Conservation (phyloP, 2,888 invertebrate genomes). For the Lissonota sp. region DNA sequence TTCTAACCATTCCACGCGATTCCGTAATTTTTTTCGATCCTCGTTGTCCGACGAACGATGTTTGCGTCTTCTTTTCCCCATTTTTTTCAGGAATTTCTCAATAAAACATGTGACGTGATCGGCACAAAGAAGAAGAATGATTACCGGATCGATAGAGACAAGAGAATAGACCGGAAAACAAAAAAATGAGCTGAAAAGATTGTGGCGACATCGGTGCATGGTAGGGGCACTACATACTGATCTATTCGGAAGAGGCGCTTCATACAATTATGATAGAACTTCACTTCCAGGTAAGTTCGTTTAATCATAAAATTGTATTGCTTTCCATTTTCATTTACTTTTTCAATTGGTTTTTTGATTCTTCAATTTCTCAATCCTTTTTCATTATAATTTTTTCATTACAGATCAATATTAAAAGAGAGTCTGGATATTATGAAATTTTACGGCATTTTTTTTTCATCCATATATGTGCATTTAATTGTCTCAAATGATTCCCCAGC, state of each 20-base stretch:
- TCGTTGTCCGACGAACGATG: slow-evolving; percentile 27
- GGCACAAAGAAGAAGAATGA: slow-evolving; percentile 53
- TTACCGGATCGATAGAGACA: slow-evolving; percentile 7
- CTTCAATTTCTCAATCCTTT: neutral
- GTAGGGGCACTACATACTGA: too few relatives aligned
- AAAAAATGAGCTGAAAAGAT: neutral
- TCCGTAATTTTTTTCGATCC: slow-evolving; percentile 11
- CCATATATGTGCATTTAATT: too few relatives aligned
- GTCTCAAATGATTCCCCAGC: too few relatives aligned
- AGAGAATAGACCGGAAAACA: slow-evolving; percentile 27
- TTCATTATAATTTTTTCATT: neutral
- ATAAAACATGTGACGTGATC: slow-evolving; percentile 2
- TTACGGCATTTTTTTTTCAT: too few relatives aligned
- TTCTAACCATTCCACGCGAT: slow-evolving; percentile 35
- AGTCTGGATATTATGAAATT: too few relatives aligned
- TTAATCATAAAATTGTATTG: too few relatives aligned
- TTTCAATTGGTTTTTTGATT: neutral
- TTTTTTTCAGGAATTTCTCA: neutral
- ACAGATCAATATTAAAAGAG: too few relatives aligned
- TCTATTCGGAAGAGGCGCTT: too few relatives aligned
- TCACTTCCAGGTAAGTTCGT: too few relatives aligned
- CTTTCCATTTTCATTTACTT: slow-evolving; percentile 2
- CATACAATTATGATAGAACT: too few relatives aligned
- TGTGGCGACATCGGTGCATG: too few relatives aligned
- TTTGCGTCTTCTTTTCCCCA: slow-evolving; percentile 32